These are phyloP conservation scores for Herpailurus yagouaroundi DNA, from an alignment of 2,113 vertebrate species.

Conservation along the genomic window DNA sequence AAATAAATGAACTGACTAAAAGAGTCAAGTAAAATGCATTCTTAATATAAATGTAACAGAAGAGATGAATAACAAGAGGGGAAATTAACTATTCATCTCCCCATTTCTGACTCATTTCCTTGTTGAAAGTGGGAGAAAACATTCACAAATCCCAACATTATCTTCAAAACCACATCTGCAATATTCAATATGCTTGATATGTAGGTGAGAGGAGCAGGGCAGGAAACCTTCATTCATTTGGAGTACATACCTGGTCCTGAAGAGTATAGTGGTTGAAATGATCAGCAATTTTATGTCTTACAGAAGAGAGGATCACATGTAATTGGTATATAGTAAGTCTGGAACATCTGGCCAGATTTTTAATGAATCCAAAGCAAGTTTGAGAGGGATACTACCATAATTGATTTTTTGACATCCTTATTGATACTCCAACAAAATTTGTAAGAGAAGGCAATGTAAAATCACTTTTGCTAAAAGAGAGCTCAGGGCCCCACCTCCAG, in stretches of 20 bases:
- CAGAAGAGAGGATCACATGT: background rate
- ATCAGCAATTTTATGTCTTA: background rate
- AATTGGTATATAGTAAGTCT: background rate
- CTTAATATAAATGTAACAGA: background rate
- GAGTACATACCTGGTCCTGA: background rate
- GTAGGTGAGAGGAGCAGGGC: background rate
- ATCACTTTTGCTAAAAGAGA: background rate
- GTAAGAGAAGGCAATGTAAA: background rate
- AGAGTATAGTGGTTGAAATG: background rate
- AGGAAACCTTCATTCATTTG: background rate
- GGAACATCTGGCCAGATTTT: background rate
- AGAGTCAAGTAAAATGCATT: background rate
- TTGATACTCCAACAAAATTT: background rate
- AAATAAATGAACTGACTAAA: background rate
- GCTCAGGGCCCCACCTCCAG: background rate
- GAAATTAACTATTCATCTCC: background rate
- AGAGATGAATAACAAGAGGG: background rate
- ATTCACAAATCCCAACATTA: background rate
- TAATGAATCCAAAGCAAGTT: background rate
- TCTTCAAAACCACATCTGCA: background rate
- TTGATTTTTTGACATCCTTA: background rate
- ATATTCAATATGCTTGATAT: background rate
- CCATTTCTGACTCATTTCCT: background rate
- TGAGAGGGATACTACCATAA: background rate
- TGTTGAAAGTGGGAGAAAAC: slow-evolving; percentile 17